Evolutionary conservation across 2,797 vertebrate genomes (phyloP).

Genomic region (Crypturellus tataupa): DNA sequence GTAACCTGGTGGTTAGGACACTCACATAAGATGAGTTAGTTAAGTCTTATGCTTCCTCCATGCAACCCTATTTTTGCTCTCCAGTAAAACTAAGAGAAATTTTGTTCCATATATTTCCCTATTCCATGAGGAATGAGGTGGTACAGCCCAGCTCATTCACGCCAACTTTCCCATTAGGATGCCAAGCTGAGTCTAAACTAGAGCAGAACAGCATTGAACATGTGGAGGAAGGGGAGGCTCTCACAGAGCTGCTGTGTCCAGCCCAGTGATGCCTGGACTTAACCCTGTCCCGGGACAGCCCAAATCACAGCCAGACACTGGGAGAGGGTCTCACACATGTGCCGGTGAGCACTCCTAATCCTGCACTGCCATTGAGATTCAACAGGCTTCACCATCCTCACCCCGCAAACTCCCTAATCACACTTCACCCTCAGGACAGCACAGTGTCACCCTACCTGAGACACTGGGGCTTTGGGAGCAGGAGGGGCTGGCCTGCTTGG

Average conservation of each 20-base stretch:
- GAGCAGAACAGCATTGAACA: no score
- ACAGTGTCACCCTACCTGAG: constrained; percentile 73
- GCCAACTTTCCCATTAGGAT: no score
- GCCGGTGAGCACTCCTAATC: not conserved
- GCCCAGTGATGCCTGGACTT: no score
- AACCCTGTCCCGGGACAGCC: no score
- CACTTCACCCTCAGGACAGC: fast-evolving
- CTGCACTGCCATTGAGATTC: fast-evolving
- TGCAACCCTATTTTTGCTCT: not conserved
- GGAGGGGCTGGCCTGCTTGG: constrained; percentile 91
- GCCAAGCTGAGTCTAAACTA: no score
- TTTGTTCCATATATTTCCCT: not conserved
- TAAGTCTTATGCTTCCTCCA: not conserved
- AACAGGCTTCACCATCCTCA: not conserved
- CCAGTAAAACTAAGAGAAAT: not conserved
- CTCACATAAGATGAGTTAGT: not conserved
- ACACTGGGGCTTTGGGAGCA: constrained; percentile 81
- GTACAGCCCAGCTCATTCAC: no score
- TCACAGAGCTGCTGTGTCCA: no score
- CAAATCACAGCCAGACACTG: no score
- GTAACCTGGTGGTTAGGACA: not conserved
- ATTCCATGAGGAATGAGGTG: no score
- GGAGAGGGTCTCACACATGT: no score
- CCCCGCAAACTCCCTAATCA: not conserved
- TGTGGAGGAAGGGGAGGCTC: no score